A percentile compares a stretch with the other conserved stretches of the same genome.
These are phyloP conservation scores for Mesaphorura yosii DNA, from an alignment of 1,140 invertebrate species.

Conservation along the genomic window DNA sequence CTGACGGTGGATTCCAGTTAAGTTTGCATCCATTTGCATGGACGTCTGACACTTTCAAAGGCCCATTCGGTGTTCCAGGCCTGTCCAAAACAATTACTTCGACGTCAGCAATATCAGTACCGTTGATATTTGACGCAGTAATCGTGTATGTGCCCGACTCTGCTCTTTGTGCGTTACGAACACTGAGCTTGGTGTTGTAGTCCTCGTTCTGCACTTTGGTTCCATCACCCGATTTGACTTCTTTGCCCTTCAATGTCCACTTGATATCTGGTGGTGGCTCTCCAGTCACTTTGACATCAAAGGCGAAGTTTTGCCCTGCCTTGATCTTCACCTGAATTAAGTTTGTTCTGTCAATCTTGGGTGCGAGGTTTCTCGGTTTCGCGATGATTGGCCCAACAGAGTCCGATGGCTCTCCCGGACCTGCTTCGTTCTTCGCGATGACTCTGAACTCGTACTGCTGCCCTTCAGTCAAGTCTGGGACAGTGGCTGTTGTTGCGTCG, in stretches of 20 bases:
- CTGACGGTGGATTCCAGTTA: constrained; percentile 73
- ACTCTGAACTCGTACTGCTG: constrained; percentile 85
- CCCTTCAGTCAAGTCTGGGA: constrained; percentile 79
- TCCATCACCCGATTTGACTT: constrained; percentile 55
- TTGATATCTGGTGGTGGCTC: constrained; percentile 80
- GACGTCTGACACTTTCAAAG: constrained; percentile 73
- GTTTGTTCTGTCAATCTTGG: constrained; percentile 77
- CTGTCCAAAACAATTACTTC: constrained; percentile 85
- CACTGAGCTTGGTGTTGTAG: constrained; percentile 79
- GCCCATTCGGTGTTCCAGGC: constrained; percentile 79
- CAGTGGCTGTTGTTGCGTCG: constrained; percentile 64
- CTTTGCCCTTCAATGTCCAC: constrained; percentile 66
- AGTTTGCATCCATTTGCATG: constrained; percentile 73
- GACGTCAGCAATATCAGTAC: constrained; percentile 80
- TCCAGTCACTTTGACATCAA: constrained; percentile 69
- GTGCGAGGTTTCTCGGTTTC: constrained; percentile 73
- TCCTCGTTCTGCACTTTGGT: constrained; percentile 68
- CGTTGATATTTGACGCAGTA: constrained; percentile 83
- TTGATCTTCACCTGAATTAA: constrained; percentile 73
- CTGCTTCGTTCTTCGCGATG: constrained; percentile 79
- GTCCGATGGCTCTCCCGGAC: constrained; percentile 81
- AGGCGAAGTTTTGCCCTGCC: constrained; percentile 73
- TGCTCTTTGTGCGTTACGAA: constrained; percentile 67
- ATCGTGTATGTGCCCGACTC: constrained; percentile 87
- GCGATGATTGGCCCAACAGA: constrained; percentile 76